Conservation (phyloP, 2,888 invertebrate species). For the Aleiodes alternator region DNA sequence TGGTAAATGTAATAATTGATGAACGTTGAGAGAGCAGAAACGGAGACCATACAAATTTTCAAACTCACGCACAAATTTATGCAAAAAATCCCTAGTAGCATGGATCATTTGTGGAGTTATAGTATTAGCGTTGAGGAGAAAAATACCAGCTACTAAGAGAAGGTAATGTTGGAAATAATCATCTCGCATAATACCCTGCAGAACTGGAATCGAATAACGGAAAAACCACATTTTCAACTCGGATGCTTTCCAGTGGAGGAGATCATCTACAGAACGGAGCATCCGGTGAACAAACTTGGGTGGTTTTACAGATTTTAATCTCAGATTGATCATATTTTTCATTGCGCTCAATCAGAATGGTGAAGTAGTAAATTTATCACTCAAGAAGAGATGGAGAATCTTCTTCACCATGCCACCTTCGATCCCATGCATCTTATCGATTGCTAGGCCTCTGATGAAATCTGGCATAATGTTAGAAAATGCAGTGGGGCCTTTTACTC, state of each 20-base stretch:
- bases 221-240: slow-evolving; percentile 50
- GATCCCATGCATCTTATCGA: slow-evolving; percentile 48
- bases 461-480: slow-evolving; percentile 47
- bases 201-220: slow-evolving; percentile 45
- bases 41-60: slow-evolving; percentile 46
- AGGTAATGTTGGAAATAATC: slow-evolving; percentile 45
- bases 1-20: slow-evolving; percentile 49
- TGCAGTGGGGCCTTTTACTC: slow-evolving; percentile 49
- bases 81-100: slow-evolving; percentile 37
- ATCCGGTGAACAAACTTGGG: slow-evolving; percentile 49
- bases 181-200: slow-evolving; percentile 43
- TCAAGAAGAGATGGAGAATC: slow-evolving; percentile 45
- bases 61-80: slow-evolving; percentile 51
- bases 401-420: slow-evolving; percentile 43
- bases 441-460: slow-evolving; percentile 44
- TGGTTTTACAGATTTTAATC: slow-evolving; percentile 44
- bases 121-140: slow-evolving; percentile 42
- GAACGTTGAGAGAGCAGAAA: slow-evolving; percentile 50
- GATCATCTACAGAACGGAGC: slow-evolving; percentile 45
- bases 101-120: slow-evolving; percentile 36
- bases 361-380: slow-evolving; percentile 30
- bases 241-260: slow-evolving; percentile 49
- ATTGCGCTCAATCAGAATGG: slow-evolving; percentile 40
- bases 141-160: slow-evolving; percentile 37
- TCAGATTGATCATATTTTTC: slow-evolving; percentile 30